phyloP scores from a whole-genome alignment of 2,888 invertebrate genomes.

The Drosophila koepferae region DNA sequence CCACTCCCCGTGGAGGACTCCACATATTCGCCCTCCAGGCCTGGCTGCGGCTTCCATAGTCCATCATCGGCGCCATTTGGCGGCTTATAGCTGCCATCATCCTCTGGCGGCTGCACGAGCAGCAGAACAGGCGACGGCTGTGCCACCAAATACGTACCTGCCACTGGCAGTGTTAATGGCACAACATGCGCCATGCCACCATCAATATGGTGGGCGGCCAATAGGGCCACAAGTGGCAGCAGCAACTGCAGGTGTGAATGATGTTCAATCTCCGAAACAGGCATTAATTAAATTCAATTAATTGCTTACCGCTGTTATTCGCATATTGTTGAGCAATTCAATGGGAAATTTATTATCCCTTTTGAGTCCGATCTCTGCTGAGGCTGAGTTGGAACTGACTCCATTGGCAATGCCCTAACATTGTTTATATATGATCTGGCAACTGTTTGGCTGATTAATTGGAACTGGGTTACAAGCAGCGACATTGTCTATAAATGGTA shows the following conservation, averaged over 20 bases:
- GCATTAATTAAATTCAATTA: conserved; percentile 8
- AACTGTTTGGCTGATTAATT: conserved; percentile 49
- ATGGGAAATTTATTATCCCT: conserved; percentile 22
- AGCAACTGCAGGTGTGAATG: conserved; percentile 37
- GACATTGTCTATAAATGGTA: conserved; percentile 70
- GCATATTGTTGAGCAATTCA: conserved; percentile 41
- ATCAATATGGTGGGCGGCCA: conserved; percentile 31
- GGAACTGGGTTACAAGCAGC: conserved; percentile 15
- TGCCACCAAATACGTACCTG: conserved; percentile 58
- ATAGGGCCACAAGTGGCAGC: conserved; percentile 44
- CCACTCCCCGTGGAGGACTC: conserved; percentile 28
- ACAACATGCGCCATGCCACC: conserved; percentile 44
- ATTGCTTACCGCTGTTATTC: conserved; percentile 50
- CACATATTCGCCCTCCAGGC: conserved; percentile 54
- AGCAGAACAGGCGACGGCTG: conserved; percentile 38
- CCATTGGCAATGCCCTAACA: conserved; percentile 52
- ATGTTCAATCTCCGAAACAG: neutral
- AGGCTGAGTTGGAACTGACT: conserved; percentile 55
- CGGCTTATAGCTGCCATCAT: conserved; percentile 67
- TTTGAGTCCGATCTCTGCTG: conserved; percentile 38
- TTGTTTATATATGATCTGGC: conserved; percentile 59
- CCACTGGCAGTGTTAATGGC: conserved; percentile 44
- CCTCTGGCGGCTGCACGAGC: conserved; percentile 58
- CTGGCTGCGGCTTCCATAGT: conserved; percentile 53
- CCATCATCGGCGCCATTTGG: conserved; percentile 55